Evolutionary conservation across 2,888 invertebrate species (phyloP).

Genomic region (Dioctria linearis): DNA sequence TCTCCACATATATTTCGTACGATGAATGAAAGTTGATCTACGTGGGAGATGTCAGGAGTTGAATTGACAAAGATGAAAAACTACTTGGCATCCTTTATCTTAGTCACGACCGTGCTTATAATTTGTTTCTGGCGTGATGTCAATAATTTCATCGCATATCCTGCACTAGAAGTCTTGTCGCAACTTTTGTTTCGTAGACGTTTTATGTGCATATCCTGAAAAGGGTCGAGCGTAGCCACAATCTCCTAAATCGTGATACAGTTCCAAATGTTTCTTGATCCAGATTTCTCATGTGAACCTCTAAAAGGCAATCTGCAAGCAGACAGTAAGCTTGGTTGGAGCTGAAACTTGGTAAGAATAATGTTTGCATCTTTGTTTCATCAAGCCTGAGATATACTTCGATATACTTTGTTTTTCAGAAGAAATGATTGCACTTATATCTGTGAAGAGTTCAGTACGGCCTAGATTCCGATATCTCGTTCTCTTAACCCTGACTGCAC

Average conservation of each 20-base stretch:
- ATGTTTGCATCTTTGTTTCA: too few species aligned
- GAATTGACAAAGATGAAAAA: slow-evolving; percentile 52
- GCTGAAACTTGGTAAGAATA: too few species aligned
- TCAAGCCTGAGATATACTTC: too few species aligned
- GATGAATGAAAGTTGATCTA: slow-evolving; percentile 54
- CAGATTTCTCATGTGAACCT: not conserved
- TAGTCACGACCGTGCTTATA: too few species aligned
- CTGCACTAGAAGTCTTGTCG: not conserved
- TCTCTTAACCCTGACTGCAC: too few species aligned
- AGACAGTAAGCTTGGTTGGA: not conserved
- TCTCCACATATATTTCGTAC: slow-evolving; percentile 33
- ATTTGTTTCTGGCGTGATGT: too few species aligned
- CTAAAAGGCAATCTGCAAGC: not conserved
- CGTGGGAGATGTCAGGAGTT: slow-evolving; percentile 53
- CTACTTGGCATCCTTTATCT: slow-evolving; percentile 22
- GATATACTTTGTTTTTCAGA: too few species aligned
- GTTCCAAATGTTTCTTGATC: not conserved
- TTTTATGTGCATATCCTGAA: not conserved
- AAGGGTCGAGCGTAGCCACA: not conserved
- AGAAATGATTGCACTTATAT: too few species aligned
- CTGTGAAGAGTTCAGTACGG: too few species aligned
- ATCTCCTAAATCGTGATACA: not conserved
- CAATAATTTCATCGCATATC: not conserved
- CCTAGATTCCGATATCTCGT: too few species aligned
- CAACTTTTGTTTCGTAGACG: not conserved